Evolutionary conservation across 53 echinoderm and acorn worm species (phyloP).

Genomic region (Zoroaster sp.): DNA sequence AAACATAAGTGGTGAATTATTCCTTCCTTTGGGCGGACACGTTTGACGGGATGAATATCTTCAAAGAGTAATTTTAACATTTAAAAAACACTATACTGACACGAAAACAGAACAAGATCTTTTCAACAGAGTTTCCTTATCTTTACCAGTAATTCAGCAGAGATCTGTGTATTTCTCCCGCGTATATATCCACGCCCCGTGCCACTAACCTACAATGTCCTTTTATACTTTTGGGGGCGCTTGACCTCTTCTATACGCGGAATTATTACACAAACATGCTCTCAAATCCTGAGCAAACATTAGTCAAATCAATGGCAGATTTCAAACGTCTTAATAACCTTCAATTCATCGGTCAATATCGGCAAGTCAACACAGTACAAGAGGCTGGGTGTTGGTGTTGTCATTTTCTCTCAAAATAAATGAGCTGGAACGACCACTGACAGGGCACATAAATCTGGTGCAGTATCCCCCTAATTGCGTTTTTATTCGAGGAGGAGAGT

Average conservation of each 20-base stretch:
- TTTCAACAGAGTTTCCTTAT: neutral
- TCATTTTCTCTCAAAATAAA: conserved; percentile 48
- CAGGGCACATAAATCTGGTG: conserved; percentile 18
- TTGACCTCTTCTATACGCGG: neutral
- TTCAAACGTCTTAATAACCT: conserved; percentile 37
- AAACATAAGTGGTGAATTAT: too few species aligned
- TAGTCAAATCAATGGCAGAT: conserved; percentile 37
- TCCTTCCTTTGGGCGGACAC: too few species aligned
- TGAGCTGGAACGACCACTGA: conserved; percentile 50
- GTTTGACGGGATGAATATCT: too few species aligned
- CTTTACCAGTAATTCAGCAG: too few species aligned
- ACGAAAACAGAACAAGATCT: neutral
- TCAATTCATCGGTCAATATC: conserved; percentile 25
- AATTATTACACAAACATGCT: conserved; percentile 14
- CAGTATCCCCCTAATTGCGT: conserved; percentile 29
- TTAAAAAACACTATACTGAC: neutral
- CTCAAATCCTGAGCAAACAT: conserved; percentile 26
- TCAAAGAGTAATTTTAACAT: neutral
- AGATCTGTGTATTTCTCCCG: too few species aligned
- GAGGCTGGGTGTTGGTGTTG: neutral
- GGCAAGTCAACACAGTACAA: conserved; percentile 22
- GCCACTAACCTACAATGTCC: neutral
- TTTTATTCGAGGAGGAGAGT: conserved; percentile 34
- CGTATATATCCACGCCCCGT: neutral
- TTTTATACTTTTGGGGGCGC: neutral